phyloP scores from a whole-genome alignment of 2,797 vertebrate species.

The Austrolebias charrua region DNA sequence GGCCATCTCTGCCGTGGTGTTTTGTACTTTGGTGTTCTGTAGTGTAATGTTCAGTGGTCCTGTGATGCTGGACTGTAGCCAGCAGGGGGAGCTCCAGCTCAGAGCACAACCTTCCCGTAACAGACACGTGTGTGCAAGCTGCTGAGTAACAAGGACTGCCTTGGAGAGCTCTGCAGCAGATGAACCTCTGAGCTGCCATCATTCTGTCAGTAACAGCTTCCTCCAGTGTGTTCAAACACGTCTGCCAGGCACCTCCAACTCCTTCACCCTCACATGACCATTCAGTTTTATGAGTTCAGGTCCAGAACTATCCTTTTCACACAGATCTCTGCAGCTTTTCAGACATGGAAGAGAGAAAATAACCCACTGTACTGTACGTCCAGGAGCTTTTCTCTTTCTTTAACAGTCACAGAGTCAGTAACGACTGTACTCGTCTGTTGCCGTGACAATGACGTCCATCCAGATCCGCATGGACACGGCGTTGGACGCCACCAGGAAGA shows the following conservation, averaged over 20 bases:
- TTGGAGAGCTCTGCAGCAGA: slow-evolving; percentile 18
- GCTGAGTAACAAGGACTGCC: slow-evolving; percentile 1
- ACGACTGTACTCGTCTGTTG: slow-evolving; percentile 87
- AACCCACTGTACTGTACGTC: neutral
- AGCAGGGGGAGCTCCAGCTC: slow-evolving; percentile 46
- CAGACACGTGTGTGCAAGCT: slow-evolving; percentile 24
- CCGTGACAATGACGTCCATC: slow-evolving; percentile 93
- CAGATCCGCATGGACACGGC: slow-evolving; percentile 93
- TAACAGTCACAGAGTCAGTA: slow-evolving; percentile 73
- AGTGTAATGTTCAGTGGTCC: slow-evolving; percentile 10
- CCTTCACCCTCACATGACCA: neutral
- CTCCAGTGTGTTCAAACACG: neutral
- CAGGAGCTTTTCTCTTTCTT: slow-evolving; percentile 16
- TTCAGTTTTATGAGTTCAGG: slow-evolving; percentile 19
- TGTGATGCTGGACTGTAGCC: slow-evolving; percentile 43
- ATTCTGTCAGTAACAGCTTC: slow-evolving; percentile 43
- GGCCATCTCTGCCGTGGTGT: slow-evolving; percentile 5
- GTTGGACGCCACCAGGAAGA: slow-evolving; percentile 88
- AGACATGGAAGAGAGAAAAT: neutral
- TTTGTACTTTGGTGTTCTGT: slow-evolving; percentile 1
- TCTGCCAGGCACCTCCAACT: neutral
- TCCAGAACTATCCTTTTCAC: neutral
- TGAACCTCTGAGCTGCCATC: slow-evolving; percentile 6
- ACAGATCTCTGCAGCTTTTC: slow-evolving; percentile 5
- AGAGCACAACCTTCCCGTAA: slow-evolving; percentile 33